These are phyloP conservation scores for Corydoras sp. DNA, from an alignment of 2,113 vertebrate genomes.

Conservation along the genomic window DNA sequence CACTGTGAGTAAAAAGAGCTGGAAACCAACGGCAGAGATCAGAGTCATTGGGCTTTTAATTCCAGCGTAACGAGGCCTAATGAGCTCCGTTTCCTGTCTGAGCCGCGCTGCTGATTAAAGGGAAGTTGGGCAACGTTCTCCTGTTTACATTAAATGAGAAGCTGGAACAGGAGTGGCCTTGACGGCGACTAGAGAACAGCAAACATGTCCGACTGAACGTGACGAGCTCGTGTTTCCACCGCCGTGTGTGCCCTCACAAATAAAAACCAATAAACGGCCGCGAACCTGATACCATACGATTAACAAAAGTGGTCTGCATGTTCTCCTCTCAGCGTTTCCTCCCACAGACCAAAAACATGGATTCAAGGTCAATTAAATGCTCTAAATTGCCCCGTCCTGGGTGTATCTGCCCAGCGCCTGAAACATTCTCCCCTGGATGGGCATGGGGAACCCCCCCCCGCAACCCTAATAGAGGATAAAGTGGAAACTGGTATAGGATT, in stretches of 20 bases:
- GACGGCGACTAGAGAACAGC: constrained; percentile 5
- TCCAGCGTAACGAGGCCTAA: background rate
- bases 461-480: too few species aligned
- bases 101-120: background rate
- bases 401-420: too few species aligned
- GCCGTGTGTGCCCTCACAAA: background rate
- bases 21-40: constrained; percentile 39
- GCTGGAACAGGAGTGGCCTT: background rate
- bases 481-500: too few species aligned
- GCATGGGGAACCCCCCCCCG: too few species aligned
- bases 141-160: background rate
- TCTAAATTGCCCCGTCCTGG: too few species aligned
- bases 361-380: too few species aligned
- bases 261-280: background rate
- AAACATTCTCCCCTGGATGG: too few species aligned
- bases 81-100: background rate
- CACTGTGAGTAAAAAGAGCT: constrained; percentile 84
- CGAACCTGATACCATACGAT: background rate
- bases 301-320: too few species aligned
- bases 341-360: too few species aligned
- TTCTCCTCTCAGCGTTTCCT: too few species aligned
- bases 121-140: background rate
- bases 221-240: constrained; percentile 13
- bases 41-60: background rate
- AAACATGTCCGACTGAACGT: constrained; percentile 8